Conservation (phyloP, 1,140 invertebrate genomes). For the Patella vulgata region DNA sequence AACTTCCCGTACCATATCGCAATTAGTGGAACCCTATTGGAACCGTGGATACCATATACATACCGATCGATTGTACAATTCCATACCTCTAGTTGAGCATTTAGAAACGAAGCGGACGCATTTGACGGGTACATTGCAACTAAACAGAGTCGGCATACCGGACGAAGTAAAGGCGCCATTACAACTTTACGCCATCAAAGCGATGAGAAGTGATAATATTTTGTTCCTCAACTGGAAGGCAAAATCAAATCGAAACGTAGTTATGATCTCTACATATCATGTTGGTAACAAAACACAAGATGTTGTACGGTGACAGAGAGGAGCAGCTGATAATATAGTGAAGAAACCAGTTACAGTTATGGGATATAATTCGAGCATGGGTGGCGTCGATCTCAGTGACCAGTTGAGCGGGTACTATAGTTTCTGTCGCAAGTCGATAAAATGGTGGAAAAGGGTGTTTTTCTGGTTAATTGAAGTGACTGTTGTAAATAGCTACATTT, state of each 20-base stretch:
- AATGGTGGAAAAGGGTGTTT: slow-evolving; percentile 10
- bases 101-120: too few species aligned
- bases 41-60: too few species aligned
- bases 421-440: neutral
- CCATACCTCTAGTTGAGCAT: too few species aligned
- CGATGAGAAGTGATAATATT: neutral
- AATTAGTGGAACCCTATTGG: too few species aligned
- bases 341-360: neutral
- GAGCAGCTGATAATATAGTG: neutral
- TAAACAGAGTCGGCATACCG: too few species aligned
- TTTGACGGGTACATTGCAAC: too few species aligned
- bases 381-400: slow-evolving; percentile 8
- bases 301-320: neutral
- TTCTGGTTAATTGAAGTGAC: slow-evolving; percentile 4
- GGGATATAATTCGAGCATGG: slow-evolving; percentile 8
- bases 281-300: neutral
- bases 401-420: slow-evolving; percentile 1
- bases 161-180: too few species aligned
- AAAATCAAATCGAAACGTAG: slow-evolving; percentile 2
- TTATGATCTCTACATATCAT: slow-evolving; percentile 7
- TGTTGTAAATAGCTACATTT: too few species aligned
- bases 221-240: slow-evolving; percentile 2
- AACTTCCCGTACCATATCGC: too few species aligned
- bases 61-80: too few species aligned
- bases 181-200: too few species aligned